Percentiles rank a stretch among this genome's conserved stretches.
Conservation (phyloP, 2,888 invertebrate species). For the Gari tellinella region DNA sequence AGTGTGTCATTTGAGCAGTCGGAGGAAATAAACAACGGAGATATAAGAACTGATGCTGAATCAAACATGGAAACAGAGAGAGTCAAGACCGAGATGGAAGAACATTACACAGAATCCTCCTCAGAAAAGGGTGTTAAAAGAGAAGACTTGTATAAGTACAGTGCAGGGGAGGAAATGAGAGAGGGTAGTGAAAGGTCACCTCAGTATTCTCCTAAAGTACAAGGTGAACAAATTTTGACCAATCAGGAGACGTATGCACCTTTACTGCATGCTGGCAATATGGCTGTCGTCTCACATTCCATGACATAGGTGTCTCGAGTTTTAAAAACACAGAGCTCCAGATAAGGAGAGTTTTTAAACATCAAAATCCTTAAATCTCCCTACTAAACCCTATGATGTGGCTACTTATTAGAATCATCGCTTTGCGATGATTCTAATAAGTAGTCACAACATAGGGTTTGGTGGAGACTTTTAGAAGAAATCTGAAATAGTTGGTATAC, state of each 20-base stretch:
- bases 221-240: slow-evolving; percentile 30
- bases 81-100: slow-evolving; percentile 22
- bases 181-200: background rate
- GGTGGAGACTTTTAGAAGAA: no score
- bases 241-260: slow-evolving; percentile 47
- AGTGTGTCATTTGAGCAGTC: slow-evolving; percentile 35
- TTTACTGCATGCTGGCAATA: slow-evolving; percentile 41
- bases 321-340: no score
- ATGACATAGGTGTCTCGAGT: slow-evolving; percentile 35
- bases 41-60: slow-evolving; percentile 1
- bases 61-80: slow-evolving; percentile 31
- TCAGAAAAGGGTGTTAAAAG: slow-evolving; percentile 6
- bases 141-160: slow-evolving; percentile 8
- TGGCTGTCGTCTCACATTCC: slow-evolving; percentile 59
- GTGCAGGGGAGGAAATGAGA: background rate
- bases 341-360: no score
- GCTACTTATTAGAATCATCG: no score
- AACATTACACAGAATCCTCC: slow-evolving; percentile 8
- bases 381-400: no score
- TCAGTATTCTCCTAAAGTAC: background rate
- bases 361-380: no score
- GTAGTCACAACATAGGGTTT: no score
- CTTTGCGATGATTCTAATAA: no score
- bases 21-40: slow-evolving; percentile 50
- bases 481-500: no score